Percentiles rank a stretch among this genome's conserved stretches.
These are phyloP conservation scores for Diprion similis DNA, from an alignment of 1,140 invertebrate species.

Conservation along the genomic window DNA sequence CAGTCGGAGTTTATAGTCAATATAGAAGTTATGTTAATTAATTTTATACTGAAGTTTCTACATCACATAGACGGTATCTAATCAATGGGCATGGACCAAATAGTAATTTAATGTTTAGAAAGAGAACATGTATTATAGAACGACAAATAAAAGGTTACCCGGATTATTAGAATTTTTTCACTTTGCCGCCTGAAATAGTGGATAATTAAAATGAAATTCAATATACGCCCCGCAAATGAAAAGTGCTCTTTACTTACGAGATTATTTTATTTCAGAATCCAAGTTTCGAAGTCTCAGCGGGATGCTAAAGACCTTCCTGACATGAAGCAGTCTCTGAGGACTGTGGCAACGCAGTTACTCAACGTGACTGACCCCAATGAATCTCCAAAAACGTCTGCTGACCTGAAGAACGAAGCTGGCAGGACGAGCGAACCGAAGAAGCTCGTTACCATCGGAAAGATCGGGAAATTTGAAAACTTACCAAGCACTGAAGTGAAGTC, in stretches of 20 bases:
- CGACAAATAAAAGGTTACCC: too few species aligned
- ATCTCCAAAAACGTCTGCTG: neutral
- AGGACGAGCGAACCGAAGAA: neutral
- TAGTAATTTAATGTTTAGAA: too few species aligned
- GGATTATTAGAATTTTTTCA: too few species aligned
- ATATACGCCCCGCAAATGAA: too few species aligned
- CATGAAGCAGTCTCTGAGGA: conserved; percentile 56
- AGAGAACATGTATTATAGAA: too few species aligned
- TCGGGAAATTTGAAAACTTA: neutral
- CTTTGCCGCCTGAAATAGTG: too few species aligned
- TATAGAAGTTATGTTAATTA: too few species aligned
- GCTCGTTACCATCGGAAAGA: neutral
- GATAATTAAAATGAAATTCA: too few species aligned
- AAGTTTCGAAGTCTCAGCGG: conserved; percentile 18
- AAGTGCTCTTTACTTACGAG: neutral
- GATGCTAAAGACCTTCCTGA: conserved; percentile 50
- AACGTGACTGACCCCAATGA: conserved; percentile 45
- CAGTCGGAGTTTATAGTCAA: too few species aligned
- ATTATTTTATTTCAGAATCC: neutral
- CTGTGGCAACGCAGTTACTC: conserved; percentile 55
- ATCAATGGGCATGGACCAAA: too few species aligned
- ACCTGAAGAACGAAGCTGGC: conserved; percentile 6
- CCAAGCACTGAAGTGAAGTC: neutral
- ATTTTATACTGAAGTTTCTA: too few species aligned
- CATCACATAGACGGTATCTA: too few species aligned